Conservation (phyloP, 2,888 invertebrate genomes). For the Crocallis elinguaria region DNA sequence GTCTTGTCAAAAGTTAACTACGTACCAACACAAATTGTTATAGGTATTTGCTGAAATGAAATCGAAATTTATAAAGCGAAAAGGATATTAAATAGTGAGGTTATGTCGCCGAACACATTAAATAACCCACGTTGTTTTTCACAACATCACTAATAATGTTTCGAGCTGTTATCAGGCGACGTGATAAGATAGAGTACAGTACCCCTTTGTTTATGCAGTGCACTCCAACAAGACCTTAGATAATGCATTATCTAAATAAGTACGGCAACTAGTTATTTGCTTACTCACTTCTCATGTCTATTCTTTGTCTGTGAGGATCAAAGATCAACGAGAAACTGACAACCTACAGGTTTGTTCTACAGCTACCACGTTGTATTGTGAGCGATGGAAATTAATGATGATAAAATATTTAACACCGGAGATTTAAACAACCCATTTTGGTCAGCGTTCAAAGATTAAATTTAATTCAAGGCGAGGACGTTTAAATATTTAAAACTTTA, state of each 20-base stretch:
- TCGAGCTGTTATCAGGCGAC: constrained; percentile 65
- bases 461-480: constrained; percentile 27
- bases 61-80: constrained; percentile 33
- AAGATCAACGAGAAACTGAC: constrained; percentile 18
- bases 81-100: constrained; percentile 42
- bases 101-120: constrained; percentile 41
- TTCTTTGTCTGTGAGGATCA: constrained; percentile 53
- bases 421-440: constrained; percentile 22
- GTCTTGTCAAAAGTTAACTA: background rate
- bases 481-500: background rate
- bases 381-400: background rate
- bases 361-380: constrained; percentile 1
- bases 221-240: constrained; percentile 71
- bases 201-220: constrained; percentile 75
- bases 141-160: constrained; percentile 66
- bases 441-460: constrained; percentile 27
- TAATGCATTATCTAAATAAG: constrained; percentile 68
- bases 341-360: constrained; percentile 2
- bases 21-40: constrained; percentile 5
- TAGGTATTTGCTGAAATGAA: constrained; percentile 28
- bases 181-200: constrained; percentile 76
- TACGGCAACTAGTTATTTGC: constrained; percentile 61
- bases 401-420: constrained; percentile 23
- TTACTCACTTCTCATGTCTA: constrained; percentile 60
- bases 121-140: constrained; percentile 56